Evolutionary conservation across 2,113 vertebrate genomes (phyloP).

Genomic region (Albula goreensis): DNA sequence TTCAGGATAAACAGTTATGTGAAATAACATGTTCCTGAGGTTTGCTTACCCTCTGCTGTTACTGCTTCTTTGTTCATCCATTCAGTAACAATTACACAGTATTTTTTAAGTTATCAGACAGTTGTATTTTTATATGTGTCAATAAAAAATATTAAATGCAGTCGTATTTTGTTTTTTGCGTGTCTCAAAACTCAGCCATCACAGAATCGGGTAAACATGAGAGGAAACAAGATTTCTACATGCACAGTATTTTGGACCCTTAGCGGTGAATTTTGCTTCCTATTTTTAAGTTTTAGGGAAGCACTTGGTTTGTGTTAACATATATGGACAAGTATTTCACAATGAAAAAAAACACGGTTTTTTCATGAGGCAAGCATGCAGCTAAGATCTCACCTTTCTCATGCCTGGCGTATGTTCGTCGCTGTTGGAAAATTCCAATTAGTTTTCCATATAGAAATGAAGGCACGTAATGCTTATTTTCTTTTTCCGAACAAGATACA

Average conservation of each 20-base stretch:
- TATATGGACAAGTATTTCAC: background rate
- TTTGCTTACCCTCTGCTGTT: conserved; percentile 21
- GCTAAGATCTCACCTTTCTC: background rate
- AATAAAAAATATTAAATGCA: conserved; percentile 52
- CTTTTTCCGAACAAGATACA: too few relatives aligned
- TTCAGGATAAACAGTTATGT: background rate
- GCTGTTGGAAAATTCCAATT: background rate
- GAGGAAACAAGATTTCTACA: background rate
- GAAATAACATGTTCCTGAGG: background rate
- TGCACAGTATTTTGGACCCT: background rate
- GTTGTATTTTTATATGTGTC: conserved; percentile 53
- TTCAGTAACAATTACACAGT: conserved; percentile 12
- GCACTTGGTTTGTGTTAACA: background rate
- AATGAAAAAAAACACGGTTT: background rate
- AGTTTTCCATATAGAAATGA: background rate
- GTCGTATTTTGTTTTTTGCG: background rate
- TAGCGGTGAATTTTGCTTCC: background rate
- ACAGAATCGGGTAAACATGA: background rate
- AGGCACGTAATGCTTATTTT: too few relatives aligned
- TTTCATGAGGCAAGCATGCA: background rate
- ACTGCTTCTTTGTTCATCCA: conserved; percentile 14
- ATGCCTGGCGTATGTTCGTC: background rate
- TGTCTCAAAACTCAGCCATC: background rate
- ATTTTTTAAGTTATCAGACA: conserved; percentile 41
- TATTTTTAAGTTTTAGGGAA: background rate